phyloP scores from a whole-genome alignment of 92 coral and sea anemone genomes.

The Montipora capitata region DNA sequence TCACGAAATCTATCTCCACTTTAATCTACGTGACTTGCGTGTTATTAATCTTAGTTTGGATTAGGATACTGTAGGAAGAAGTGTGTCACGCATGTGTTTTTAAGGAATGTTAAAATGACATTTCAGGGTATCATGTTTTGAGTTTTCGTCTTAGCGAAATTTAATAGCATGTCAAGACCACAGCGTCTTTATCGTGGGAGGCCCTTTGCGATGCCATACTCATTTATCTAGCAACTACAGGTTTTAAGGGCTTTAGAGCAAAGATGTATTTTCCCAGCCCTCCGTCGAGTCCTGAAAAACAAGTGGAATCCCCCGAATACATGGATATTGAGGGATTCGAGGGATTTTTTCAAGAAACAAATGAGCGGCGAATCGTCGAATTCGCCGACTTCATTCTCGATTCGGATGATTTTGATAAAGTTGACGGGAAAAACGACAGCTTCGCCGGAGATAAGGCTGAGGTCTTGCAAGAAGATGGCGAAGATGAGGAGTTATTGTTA shows the following conservation, averaged over 20 bases:
- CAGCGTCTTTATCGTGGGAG: background rate
- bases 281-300: conserved; percentile 26
- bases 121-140: conserved; percentile 11
- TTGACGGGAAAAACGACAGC: background rate
- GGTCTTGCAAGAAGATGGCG: background rate
- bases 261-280: conserved; percentile 37
- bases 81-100: background rate
- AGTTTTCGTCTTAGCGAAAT: conserved; percentile 1
- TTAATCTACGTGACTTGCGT: background rate
- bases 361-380: conserved; percentile 44
- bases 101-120: conserved; percentile 9
- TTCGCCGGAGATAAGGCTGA: background rate
- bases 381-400: conserved; percentile 26
- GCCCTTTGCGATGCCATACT: background rate
- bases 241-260: background rate
- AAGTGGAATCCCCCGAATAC: conserved; percentile 50
- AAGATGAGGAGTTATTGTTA: conserved; percentile 28
- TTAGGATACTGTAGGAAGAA: background rate
- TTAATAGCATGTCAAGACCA: background rate
- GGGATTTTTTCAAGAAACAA: conserved; percentile 59
- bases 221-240: no score
- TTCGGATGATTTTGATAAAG: conserved; percentile 10
- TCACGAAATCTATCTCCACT: background rate
- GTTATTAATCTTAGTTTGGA: background rate
- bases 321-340: conserved; percentile 62